Evolutionary conservation across 2,888 invertebrate species (phyloP), one percentile per base, ranked within the genome.

Genomic region (Drosophila atroscutellata): DNA sequence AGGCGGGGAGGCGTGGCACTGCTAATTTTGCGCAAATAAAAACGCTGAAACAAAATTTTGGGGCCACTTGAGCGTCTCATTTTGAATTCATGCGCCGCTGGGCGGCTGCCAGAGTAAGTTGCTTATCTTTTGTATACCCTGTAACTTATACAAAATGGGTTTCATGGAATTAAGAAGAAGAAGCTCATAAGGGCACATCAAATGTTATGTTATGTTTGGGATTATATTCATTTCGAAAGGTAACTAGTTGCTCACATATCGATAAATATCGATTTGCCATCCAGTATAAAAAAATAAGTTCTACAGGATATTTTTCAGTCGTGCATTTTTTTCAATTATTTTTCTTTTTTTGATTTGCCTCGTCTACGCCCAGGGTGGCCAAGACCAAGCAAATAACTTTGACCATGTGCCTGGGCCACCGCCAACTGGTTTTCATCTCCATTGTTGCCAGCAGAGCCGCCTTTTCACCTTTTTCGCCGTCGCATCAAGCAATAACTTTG

Each of bases 1-100:
- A 32, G 6, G 13, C 13, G 63, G 15, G 3, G 47, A 20, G 51
- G 50, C 28, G 34, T 50, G 32, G 42, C 66, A 50, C 57, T 76
- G 80, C 89, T 85, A 85, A 85, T 85, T 85, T 89, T 87, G 90
- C 75, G 82, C 85, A 85, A 85, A 85, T 89, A 85, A 85, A 85
- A 85, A 84, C 75, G 82, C 74, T 81, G 74, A 86, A 75, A 88
- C 73, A 88, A 86, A 82, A 72, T 84, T 86, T 79, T 56, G 60
- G 83, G 75, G 77, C 83, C 84, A 76, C 81, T 86, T 84, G 76
- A 79, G 76, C 71, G 82, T 81, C 89, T 85, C 90, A 85, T 85
- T 85, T 85, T 77, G 88, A 82, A 85, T 85, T 85, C 85, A 85
- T 89, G 87, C 79, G 78, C 80, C 80, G 76, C 72, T 62, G 61